Conservation (phyloP, 2,888 invertebrate species). For the Itoplectis maculator region DNA sequence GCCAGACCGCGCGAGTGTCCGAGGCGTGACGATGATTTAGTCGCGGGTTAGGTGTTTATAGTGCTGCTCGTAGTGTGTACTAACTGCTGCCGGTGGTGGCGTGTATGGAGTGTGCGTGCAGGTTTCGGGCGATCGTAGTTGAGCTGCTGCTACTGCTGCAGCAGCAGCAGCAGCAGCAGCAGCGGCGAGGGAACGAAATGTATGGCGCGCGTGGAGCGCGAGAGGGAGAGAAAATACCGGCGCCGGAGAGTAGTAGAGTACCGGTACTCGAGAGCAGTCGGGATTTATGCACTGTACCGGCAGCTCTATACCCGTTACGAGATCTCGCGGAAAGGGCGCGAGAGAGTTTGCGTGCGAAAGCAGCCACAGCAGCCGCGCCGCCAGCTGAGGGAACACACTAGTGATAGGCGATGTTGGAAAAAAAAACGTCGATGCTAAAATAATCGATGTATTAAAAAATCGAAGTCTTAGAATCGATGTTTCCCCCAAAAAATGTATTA, state of each 20-base stretch:
- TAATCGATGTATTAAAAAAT: no score
- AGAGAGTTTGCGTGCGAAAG: conserved; percentile 65
- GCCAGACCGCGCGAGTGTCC: conserved; percentile 49
- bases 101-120: neutral
- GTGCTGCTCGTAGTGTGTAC: conserved; percentile 45
- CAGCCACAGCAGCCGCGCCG: conserved; percentile 61
- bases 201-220: neutral
- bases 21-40: conserved; percentile 65
- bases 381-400: conserved; percentile 64
- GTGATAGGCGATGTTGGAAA: no score
- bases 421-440: no score
- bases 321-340: conserved; percentile 20
- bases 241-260: no score
- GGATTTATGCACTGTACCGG: conserved; percentile 65
- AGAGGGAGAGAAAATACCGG: conserved; percentile 40
- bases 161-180: no score
- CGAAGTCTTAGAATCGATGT: no score
- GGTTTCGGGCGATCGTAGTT: neutral
- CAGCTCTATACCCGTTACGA: conserved; percentile 48
- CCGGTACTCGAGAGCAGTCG: conserved; percentile 63
- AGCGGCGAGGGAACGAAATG: conserved; percentile 2
- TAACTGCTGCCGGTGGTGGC: neutral
- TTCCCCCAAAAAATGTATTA: no score
- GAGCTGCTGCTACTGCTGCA: no score
- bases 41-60: conserved; percentile 61